Evolutionary conservation across 37 sponge, comb jelly and placozoan genomes (phyloP).

Genomic region (Beroe ovata): DNA sequence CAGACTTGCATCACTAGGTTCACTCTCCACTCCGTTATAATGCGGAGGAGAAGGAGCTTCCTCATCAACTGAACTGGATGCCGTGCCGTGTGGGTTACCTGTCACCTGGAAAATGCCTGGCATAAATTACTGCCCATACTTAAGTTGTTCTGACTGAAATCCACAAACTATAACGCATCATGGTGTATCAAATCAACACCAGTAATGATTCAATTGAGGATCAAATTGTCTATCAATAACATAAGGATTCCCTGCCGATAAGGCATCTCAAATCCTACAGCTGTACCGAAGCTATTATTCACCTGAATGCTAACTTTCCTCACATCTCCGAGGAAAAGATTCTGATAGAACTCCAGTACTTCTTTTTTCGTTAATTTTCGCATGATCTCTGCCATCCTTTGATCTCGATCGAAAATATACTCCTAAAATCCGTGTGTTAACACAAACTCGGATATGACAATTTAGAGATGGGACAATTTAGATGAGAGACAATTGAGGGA

Average conservation of each 20-base stretch:
- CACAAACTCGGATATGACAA: no score
- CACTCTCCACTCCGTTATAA: slow-evolving; percentile 12
- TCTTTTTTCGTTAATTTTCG: neutral
- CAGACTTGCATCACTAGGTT: neutral
- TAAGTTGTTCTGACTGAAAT: no score
- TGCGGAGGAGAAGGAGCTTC: neutral
- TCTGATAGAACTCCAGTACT: neutral
- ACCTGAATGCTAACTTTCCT: slow-evolving; percentile 61
- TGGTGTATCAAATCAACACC: neutral
- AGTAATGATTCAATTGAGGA: no score
- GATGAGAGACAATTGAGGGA: no score
- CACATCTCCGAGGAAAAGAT: slow-evolving; percentile 10
- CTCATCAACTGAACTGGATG: neutral
- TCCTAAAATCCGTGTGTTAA: no score
- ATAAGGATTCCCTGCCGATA: neutral
- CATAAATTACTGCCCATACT: neutral
- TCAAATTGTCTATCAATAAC: no score
- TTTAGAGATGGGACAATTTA: no score
- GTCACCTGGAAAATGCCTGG: neutral
- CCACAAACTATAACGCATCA: no score
- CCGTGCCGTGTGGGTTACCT: slow-evolving; percentile 28
- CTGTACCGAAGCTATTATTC: no score
- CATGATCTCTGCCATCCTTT: slow-evolving; percentile 20
- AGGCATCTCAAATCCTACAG: neutral
- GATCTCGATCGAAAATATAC: slow-evolving; percentile 58